Conservation (phyloP, 2,113 vertebrate species). For the Aldabrachelys gigantea region DNA sequence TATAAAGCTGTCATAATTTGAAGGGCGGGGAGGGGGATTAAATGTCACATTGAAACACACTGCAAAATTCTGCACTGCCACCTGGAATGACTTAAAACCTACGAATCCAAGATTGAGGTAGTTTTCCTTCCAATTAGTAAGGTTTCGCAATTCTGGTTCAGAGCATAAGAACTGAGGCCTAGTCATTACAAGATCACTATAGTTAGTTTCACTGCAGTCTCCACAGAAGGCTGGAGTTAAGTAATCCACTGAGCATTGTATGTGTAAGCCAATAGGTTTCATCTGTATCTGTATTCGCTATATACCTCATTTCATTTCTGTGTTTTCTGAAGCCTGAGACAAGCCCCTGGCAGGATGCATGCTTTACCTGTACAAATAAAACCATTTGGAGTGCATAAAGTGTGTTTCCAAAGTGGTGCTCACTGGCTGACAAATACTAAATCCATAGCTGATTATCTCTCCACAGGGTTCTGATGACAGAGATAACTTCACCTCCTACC, state of each 20-base stretch:
- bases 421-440: not conserved
- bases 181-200: not conserved
- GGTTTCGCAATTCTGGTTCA: not conserved
- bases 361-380: not conserved
- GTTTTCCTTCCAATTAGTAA: slow-evolving; percentile 19
- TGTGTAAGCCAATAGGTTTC: not conserved
- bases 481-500: not conserved
- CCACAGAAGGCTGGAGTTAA: not conserved
- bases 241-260: not conserved
- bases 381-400: not conserved
- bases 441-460: not conserved
- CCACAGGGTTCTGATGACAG: not conserved
- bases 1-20: not conserved
- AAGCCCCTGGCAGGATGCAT: not conserved
- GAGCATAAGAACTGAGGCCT: not conserved
- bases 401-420: not conserved
- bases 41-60: not conserved
- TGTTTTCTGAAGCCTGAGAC: not conserved
- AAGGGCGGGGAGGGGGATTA: not conserved
- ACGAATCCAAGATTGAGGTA: not conserved
- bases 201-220: not conserved
- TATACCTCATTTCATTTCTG: not conserved
- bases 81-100: not conserved
- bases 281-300: not conserved
- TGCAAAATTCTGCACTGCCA: not conserved